Evolutionary conservation across 2,888 invertebrate species (phyloP).

Genomic region (Charanyca ferruginea): DNA sequence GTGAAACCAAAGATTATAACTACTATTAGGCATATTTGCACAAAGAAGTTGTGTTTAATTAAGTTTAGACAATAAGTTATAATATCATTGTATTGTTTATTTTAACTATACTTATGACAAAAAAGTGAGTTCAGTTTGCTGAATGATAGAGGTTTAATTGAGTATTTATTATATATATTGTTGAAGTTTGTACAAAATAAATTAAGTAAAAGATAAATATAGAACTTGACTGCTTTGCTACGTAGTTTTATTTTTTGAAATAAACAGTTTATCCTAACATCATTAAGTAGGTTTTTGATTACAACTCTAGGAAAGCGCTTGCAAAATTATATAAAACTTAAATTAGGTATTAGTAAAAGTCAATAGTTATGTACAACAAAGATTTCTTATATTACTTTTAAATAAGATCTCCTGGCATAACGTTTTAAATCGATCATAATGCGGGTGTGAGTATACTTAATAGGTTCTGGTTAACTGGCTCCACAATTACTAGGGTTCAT

Average conservation of each 20-base stretch:
- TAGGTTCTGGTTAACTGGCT: too few relatives aligned
- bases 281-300: too few relatives aligned
- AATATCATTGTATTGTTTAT: slow-evolving; percentile 89
- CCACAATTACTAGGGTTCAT: too few relatives aligned
- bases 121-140: slow-evolving; percentile 91
- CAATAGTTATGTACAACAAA: too few relatives aligned
- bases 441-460: too few relatives aligned
- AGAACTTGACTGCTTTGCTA: slow-evolving; percentile 91
- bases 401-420: too few relatives aligned
- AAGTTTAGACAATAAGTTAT: slow-evolving; percentile 91
- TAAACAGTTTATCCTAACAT: neutral
- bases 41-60: slow-evolving; percentile 91
- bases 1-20: slow-evolving; percentile 89
- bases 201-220: slow-evolving; percentile 92
- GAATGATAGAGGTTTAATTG: slow-evolving; percentile 91
- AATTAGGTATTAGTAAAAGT: too few relatives aligned
- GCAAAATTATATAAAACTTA: too few relatives aligned
- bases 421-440: too few relatives aligned
- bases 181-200: slow-evolving; percentile 92
- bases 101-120: slow-evolving; percentile 90
- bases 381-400: too few relatives aligned
- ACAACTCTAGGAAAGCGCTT: neutral
- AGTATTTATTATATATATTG: slow-evolving; percentile 92
- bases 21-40: slow-evolving; percentile 91
- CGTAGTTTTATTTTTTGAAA: slow-evolving; percentile 78